Evolutionary conservation across 2,113 vertebrate genomes (phyloP), one percentile per base, ranked within the genome.

Genomic region (Megalops atlanticus): DNA sequence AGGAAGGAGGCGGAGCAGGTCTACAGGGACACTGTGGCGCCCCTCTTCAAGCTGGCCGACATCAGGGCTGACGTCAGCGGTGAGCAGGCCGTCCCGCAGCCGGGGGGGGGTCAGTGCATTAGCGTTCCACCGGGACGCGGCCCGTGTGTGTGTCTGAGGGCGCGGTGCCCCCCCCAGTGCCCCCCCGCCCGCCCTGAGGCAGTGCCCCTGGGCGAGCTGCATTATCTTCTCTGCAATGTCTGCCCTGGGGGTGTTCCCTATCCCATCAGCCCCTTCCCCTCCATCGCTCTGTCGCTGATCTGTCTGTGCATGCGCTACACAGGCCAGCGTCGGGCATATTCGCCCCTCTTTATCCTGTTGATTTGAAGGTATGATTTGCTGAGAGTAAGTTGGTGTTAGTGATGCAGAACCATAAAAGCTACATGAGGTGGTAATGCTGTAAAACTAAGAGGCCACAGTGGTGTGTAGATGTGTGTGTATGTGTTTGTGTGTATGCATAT

Each of bases 1-100:
- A 97, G 92, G 87, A 97, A 94, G 89, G 96, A 98, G 91, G 96
- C 98, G 0, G 84, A 92, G 21, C 91, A 92, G 40, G 77, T 98
- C 90, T 99, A 98, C 92, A 90, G 93, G 82, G 95, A 97, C 11
- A 92, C 96, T 40, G 96, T 99, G 78, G 96, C 95, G 38, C 97
- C 98, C n/a, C 95, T 99, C 76, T 95, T 99, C 89, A 97, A 96
- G 88, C 95, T 98, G 77, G 96, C 97, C 24, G 96, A 95, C 86
- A 92, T 99, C 87, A 93, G 93, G 85, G 96, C 95, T 0, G 95
- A 99, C 85, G 94, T 99, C 88, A 97, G 95, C 10, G 93, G 98
- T 99, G 92, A 89, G 93, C 93, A 24, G 2, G 24, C 0, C 18
- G 3, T 21, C 49, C 49, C 49, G 0, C 49, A 2, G 18, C 18